Evolutionary conservation across 2,888 invertebrate species (phyloP).

Genomic region (Sisyra nigra): DNA sequence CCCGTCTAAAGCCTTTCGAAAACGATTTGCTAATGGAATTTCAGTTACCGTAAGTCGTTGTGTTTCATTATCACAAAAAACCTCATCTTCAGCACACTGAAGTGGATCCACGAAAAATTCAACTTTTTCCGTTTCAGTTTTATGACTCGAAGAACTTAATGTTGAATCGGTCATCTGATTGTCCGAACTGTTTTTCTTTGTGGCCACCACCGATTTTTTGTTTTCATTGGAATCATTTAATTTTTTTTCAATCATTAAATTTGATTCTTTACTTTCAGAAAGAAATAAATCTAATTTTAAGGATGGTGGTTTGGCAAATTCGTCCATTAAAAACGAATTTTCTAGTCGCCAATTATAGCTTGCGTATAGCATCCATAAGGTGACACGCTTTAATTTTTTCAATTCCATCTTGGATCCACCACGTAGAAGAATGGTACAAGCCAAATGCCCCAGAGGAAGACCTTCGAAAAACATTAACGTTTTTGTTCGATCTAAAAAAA

Average conservation of each 20-base stretch:
- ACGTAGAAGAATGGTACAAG: constrained; percentile 76
- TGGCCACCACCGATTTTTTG: neutral
- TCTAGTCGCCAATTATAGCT: constrained; percentile 88
- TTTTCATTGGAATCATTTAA: neutral
- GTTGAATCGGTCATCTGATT: neutral
- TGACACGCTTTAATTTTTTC: constrained; percentile 65
- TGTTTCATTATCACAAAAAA: constrained; percentile 19
- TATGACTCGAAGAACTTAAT: neutral
- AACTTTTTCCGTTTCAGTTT: constrained; percentile 29
- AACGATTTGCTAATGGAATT: constrained; percentile 45
- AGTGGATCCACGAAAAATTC: constrained; percentile 77
- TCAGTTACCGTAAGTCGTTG: constrained; percentile 35
- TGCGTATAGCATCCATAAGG: constrained; percentile 64
- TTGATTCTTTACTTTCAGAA: constrained; percentile 24
- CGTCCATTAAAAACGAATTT: constrained; percentile 76
- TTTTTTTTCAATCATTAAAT: constrained; percentile 13
- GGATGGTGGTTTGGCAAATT: constrained; percentile 59
- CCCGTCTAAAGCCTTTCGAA: constrained; percentile 58
- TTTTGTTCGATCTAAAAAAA: constrained; percentile 44
- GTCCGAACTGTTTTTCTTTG: constrained; percentile 4
- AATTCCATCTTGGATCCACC: constrained; percentile 60
- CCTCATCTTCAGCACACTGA: constrained; percentile 22
- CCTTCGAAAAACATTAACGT: constrained; percentile 91
- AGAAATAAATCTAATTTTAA: constrained; percentile 31
- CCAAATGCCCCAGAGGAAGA: constrained; percentile 64